phyloP scores from a whole-genome alignment of 2,797 vertebrate species.

The Bufotes viridis region DNA sequence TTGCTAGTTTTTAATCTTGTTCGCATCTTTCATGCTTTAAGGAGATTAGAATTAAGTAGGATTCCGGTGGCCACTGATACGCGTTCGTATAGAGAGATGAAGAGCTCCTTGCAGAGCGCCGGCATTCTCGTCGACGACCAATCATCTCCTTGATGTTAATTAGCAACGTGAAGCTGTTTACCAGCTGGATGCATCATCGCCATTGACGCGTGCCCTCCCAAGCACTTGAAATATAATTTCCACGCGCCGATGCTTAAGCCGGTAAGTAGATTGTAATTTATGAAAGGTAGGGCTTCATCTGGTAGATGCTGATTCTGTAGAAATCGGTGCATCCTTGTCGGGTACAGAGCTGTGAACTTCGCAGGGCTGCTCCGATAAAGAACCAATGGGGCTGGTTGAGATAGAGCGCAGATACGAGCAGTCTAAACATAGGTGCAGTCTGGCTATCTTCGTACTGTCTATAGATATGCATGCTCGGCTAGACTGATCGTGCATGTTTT shows the following conservation, averaged over 20 bases:
- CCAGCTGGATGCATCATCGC: neutral
- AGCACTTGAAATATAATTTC: constrained; percentile 14
- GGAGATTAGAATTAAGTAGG: constrained; percentile 51
- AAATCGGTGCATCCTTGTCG: neutral
- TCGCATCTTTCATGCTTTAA: constrained; percentile 56
- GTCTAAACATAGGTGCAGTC: too few relatives aligned
- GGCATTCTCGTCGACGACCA: neutral
- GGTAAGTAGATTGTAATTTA: constrained; percentile 43
- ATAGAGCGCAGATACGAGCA: neutral
- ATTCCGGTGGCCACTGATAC: constrained; percentile 11
- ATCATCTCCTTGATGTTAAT: constrained; percentile 28
- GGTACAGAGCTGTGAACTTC: too few relatives aligned
- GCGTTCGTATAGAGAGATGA: constrained; percentile 18
- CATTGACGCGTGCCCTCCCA: constrained; percentile 14
- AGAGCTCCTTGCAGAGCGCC: too few relatives aligned
- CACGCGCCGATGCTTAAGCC: constrained; percentile 4
- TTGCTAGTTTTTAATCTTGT: constrained; percentile 46
- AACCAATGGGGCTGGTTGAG: neutral
- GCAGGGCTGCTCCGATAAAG: neutral
- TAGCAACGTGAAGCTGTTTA: constrained; percentile 25
- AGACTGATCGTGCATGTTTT: too few relatives aligned
- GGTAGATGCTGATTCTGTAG: neutral
- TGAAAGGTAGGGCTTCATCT: neutral
- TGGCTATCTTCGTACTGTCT: too few relatives aligned
- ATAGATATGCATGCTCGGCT: too few relatives aligned